Evolutionary conservation across 2,888 invertebrate genomes (phyloP).

Genomic region (Sinotaia quadrata): DNA sequence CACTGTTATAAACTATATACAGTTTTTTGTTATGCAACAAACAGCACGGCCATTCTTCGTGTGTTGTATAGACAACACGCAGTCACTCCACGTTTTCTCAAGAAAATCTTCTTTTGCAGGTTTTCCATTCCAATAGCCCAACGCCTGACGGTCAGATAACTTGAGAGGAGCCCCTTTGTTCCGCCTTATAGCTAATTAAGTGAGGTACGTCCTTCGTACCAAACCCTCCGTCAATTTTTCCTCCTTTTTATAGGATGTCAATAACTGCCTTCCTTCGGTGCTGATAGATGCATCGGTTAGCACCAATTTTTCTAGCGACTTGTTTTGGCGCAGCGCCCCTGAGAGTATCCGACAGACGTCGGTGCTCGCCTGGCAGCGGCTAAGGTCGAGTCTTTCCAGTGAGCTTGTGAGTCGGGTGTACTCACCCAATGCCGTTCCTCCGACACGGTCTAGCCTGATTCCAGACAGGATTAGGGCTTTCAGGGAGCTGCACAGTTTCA

Average conservation of each 20-base stretch:
- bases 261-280: constrained; percentile 43
- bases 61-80: no score
- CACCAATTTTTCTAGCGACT: constrained; percentile 46
- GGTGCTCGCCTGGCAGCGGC: constrained; percentile 50
- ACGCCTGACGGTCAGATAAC: no score
- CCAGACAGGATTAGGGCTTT: constrained; percentile 92
- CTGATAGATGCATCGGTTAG: constrained; percentile 48
- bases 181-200: neutral
- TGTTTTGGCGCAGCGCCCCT: constrained; percentile 44
- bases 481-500: constrained; percentile 56
- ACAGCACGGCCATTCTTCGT: no score
- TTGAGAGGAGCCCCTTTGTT: no score
- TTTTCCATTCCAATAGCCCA: no score
- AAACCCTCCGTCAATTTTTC: neutral
- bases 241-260: constrained; percentile 36
- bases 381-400: constrained; percentile 56
- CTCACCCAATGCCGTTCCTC: constrained; percentile 52
- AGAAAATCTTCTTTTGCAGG: no score
- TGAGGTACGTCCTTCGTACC: neutral
- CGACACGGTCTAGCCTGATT: constrained; percentile 83
- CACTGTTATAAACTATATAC: no score
- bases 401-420: constrained; percentile 51
- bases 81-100: no score
- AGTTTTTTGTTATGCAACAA: no score
- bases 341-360: constrained; percentile 55